These are phyloP conservation scores for Siphonodentalium dalli DNA, from an alignment of 2,888 invertebrate genomes.

Conservation along the genomic window DNA sequence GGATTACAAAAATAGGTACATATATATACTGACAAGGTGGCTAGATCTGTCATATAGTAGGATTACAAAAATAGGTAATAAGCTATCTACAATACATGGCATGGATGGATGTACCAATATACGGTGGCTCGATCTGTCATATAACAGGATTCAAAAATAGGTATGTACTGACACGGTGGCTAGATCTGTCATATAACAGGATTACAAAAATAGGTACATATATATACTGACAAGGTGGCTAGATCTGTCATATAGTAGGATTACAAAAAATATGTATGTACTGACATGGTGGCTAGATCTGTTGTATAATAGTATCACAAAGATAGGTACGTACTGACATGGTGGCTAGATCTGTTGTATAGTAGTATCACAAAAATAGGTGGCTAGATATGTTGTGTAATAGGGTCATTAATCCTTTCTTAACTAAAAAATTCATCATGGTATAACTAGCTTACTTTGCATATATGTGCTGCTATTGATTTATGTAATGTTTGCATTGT, in stretches of 20 bases:
- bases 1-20: not conserved
- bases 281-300: too few relatives aligned
- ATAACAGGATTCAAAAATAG: constrained; percentile 44
- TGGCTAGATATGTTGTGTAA: constrained; percentile 56
- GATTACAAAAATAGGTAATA: constrained; percentile 54
- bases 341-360: too few relatives aligned
- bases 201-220: not conserved
- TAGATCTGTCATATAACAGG: too few relatives aligned
- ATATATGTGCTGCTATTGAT: too few relatives aligned
- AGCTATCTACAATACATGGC: constrained; percentile 39
- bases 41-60: constrained; percentile 54
- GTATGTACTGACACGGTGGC: constrained; percentile 26
- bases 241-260: constrained; percentile 52
- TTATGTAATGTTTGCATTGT: too few relatives aligned
- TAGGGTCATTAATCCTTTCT: too few relatives aligned
- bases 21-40: constrained; percentile 38
- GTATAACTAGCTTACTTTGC: too few relatives aligned
- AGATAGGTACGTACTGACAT: not conserved
- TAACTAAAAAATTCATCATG: too few relatives aligned
- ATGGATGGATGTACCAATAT: constrained; percentile 41
- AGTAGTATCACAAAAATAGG: constrained; percentile 30
- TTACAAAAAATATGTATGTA: constrained; percentile 44
- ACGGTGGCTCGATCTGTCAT: constrained; percentile 37
- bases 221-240: constrained; percentile 44
- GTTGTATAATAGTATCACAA: too few relatives aligned